Conservation (phyloP, 2,797 vertebrate genomes). For the Fratercula arctica region DNA sequence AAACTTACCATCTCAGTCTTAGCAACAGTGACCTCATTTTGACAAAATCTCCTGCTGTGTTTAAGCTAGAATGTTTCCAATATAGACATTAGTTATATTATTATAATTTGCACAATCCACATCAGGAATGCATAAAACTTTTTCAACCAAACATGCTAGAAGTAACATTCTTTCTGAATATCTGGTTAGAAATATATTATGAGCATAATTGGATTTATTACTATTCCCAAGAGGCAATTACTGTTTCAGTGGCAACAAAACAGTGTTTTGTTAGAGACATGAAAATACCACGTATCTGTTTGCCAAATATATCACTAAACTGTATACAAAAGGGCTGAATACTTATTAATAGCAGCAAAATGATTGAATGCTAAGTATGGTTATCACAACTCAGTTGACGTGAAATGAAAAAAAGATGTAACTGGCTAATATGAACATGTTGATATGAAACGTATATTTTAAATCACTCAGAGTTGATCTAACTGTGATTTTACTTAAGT, state of each 20-base stretch:
- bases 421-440: background rate
- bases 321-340: slow-evolving; percentile 14
- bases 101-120: background rate
- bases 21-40: background rate
- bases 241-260: slow-evolving; percentile 47
- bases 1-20: background rate
- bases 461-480: background rate
- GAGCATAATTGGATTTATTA: slow-evolving; percentile 55
- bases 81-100: background rate
- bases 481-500: background rate
- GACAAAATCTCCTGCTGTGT: background rate
- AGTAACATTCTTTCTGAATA: slow-evolving; percentile 23
- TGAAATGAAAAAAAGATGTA: background rate
- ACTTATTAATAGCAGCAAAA: slow-evolving; percentile 43
- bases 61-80: background rate
- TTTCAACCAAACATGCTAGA: background rate
- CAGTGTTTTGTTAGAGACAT: background rate
- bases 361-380: slow-evolving; percentile 9
- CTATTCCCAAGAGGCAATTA: slow-evolving; percentile 43
- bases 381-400: background rate
- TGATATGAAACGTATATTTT: background rate
- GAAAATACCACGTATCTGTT: slow-evolving; percentile 43
- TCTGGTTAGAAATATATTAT: background rate
- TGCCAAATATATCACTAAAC: slow-evolving; percentile 44
- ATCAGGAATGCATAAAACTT: background rate